These are phyloP conservation scores for Tinea trinotella DNA, from an alignment of 2,888 invertebrate genomes.

Conservation along the genomic window DNA sequence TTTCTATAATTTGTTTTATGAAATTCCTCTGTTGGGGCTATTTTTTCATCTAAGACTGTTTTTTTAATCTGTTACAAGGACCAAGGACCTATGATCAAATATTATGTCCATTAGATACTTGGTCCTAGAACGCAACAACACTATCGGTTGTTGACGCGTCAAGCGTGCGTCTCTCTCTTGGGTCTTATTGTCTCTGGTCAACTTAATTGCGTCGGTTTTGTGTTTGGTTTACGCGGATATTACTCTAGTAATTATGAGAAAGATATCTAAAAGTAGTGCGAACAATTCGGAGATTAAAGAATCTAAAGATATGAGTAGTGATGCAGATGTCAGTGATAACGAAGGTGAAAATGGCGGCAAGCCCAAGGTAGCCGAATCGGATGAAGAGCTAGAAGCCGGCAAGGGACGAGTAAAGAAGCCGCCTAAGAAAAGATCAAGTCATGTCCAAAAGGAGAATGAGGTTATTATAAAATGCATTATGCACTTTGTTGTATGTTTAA, in stretches of 20 bases:
- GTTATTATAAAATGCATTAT: too few species aligned
- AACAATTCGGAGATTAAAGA: constrained; percentile 48
- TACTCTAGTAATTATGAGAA: constrained; percentile 40
- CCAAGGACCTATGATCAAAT: too few species aligned
- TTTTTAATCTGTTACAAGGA: too few species aligned
- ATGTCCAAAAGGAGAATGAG: constrained; percentile 40
- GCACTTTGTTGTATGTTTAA: too few species aligned
- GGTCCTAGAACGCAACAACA: too few species aligned
- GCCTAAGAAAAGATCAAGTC: constrained; percentile 38
- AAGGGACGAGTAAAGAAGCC: constrained; percentile 27
- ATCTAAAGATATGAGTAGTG: constrained; percentile 27
- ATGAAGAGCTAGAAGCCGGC: constrained; percentile 31
- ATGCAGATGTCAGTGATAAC: constrained; percentile 25
- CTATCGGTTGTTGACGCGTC: too few species aligned
- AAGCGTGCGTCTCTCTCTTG: too few species aligned
- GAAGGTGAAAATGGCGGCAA: constrained; percentile 19
- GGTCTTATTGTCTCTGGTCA: background rate
- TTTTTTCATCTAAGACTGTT: too few species aligned
- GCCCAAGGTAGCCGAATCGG: constrained; percentile 22
- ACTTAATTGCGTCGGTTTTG: background rate
- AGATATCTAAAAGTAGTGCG: constrained; percentile 57
- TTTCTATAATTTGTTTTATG: too few species aligned
- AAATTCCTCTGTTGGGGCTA: too few species aligned
- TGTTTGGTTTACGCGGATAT: background rate
- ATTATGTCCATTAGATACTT: too few species aligned